phyloP scores from a whole-genome alignment of 2,888 invertebrate genomes.

The Lasius fuliginosus region DNA sequence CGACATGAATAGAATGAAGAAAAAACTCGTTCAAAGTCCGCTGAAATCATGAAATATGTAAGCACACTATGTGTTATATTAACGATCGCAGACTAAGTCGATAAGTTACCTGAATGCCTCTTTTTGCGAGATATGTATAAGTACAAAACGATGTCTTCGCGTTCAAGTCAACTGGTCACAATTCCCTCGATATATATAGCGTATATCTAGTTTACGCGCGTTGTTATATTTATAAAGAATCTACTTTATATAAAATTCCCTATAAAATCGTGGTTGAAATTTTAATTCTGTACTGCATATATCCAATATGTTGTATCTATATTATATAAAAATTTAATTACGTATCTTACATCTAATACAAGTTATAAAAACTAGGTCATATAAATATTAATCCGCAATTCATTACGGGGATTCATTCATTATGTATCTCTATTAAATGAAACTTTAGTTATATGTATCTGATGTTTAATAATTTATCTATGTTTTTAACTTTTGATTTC shows the following conservation, averaged over 20 bases:
- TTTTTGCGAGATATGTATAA: slow-evolving; percentile 35
- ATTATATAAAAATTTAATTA: not conserved
- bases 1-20: not conserved
- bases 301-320: not conserved
- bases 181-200: not conserved
- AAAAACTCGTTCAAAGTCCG: not conserved
- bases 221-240: slow-evolving; percentile 6
- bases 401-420: not conserved
- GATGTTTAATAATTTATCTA: not conserved
- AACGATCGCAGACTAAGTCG: slow-evolving; percentile 28
- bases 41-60: slow-evolving; percentile 26
- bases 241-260: not conserved
- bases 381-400: not conserved
- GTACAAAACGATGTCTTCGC: slow-evolving; percentile 4
- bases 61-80: slow-evolving; percentile 37
- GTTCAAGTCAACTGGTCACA: slow-evolving; percentile 32
- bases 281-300: not conserved
- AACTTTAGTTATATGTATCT: not conserved
- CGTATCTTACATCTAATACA: not conserved
- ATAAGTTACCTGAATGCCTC: slow-evolving; percentile 37
- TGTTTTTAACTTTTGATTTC: not conserved
- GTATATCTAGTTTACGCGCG: not conserved
- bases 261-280: not conserved
- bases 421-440: not conserved
- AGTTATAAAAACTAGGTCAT: not conserved